phyloP scores from a whole-genome alignment of 2,113 vertebrate species.

The Gymnarchus niloticus region DNA sequence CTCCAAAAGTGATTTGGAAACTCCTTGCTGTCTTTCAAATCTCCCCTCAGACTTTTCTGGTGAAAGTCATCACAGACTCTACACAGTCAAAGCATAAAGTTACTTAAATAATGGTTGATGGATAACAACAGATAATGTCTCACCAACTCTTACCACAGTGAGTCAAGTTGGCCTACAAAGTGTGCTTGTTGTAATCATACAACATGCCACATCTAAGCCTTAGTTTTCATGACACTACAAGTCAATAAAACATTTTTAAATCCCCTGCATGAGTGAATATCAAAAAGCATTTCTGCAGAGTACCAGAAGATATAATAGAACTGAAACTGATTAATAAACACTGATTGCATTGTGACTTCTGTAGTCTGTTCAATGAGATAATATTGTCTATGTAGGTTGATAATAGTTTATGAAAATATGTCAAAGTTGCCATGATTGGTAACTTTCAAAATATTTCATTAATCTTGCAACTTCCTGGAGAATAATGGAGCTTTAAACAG shows the following conservation, averaged over 20 bases:
- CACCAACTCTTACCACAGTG: neutral
- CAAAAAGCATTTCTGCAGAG: neutral
- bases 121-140: neutral
- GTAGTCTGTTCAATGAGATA: neutral
- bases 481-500: slow-evolving; percentile 40
- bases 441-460: slow-evolving; percentile 22
- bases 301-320: neutral
- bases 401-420: neutral
- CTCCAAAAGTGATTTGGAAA: neutral
- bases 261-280: neutral
- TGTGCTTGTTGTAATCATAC: neutral
- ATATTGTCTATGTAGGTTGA: neutral
- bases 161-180: neutral
- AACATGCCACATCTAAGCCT: neutral
- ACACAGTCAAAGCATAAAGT: neutral
- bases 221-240: neutral
- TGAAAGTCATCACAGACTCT: neutral
- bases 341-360: neutral
- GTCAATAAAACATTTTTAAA: slow-evolving; percentile 2
- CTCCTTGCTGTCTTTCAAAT: neutral
- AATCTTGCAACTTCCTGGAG: slow-evolving; percentile 27
- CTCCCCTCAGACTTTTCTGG: slow-evolving; percentile 5
- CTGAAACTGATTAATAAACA: neutral
- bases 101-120: neutral
- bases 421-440: slow-evolving; percentile 18